Conservation (phyloP, 2,797 vertebrate species). For the Masticophis lateralis region DNA sequence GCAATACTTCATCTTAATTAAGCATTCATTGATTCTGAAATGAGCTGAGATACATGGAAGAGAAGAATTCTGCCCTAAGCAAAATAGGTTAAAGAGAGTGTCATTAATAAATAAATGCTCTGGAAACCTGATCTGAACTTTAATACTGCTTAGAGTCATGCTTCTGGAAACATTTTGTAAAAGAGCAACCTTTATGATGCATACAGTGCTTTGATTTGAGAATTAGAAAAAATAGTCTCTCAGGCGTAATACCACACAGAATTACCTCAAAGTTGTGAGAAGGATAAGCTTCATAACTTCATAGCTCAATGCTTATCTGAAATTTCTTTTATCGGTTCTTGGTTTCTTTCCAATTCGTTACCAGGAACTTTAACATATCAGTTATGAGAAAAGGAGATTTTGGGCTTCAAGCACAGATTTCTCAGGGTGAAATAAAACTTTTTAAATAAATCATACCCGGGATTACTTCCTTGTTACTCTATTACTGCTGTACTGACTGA, state of each 20-base stretch:
- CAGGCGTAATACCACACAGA: neutral
- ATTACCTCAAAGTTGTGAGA: neutral
- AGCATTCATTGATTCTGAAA: conserved; percentile 14
- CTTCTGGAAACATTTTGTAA: neutral
- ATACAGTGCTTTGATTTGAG: neutral
- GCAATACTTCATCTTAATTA: conserved; percentile 20
- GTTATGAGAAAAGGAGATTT: neutral
- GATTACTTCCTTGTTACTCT: neutral
- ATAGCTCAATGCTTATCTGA: neutral
- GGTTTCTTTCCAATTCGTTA: neutral
- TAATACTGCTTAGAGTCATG: neutral
- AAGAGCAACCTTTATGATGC: neutral
- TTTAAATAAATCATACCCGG: neutral
- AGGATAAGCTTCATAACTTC: neutral
- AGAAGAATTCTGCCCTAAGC: neutral
- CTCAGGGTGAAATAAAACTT: neutral
- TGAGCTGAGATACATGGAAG: neutral
- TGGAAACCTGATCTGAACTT: neutral
- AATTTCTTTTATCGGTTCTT: neutral
- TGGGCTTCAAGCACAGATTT: neutral
- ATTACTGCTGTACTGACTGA: neutral
- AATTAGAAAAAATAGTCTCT: neutral
- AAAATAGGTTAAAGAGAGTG: neutral
- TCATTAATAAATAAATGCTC: neutral
- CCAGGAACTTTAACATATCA: neutral